These are phyloP conservation scores for Acanthurus lineatus DNA, from an alignment of 2,797 vertebrate genomes.

Conservation along the genomic window DNA sequence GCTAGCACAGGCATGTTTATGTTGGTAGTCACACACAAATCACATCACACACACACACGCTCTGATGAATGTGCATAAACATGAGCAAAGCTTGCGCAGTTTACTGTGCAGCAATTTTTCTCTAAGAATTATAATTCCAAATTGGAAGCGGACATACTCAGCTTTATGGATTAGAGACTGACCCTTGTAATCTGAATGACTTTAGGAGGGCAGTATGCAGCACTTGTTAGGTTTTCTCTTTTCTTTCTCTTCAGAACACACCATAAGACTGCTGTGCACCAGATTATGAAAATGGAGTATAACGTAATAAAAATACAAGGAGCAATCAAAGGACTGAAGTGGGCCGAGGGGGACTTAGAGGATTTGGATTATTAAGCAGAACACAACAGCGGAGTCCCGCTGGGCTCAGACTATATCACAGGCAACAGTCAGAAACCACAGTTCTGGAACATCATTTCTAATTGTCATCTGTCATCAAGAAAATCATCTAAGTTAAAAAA, in stretches of 20 bases:
- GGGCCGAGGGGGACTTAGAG: slow-evolving; percentile 80
- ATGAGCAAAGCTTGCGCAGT: slow-evolving; percentile 31
- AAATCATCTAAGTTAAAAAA: slow-evolving; percentile 54
- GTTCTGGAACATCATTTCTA: slow-evolving; percentile 77
- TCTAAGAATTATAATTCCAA: slow-evolving; percentile 54
- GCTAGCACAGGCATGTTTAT: slow-evolving; percentile 20
- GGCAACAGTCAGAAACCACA: slow-evolving; percentile 69
- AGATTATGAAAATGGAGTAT: slow-evolving; percentile 82
- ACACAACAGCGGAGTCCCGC: slow-evolving; percentile 80
- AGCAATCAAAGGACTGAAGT: slow-evolving; percentile 81
- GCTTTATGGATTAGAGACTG: slow-evolving; percentile 73
- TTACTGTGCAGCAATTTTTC: slow-evolving; percentile 24
- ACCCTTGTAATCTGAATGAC: slow-evolving; percentile 75
- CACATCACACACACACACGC: slow-evolving; percentile 12
- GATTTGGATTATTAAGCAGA: slow-evolving; percentile 86
- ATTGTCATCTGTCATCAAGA: slow-evolving; percentile 79
- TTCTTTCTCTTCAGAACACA: slow-evolving; percentile 53
- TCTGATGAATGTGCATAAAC: slow-evolving; percentile 32
- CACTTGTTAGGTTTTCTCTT: slow-evolving; percentile 53
- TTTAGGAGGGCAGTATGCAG: slow-evolving; percentile 49
- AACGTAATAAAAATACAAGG: slow-evolving; percentile 80
- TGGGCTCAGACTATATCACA: slow-evolving; percentile 68
- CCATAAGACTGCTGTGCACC: slow-evolving; percentile 52
- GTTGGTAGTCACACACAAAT: slow-evolving; percentile 16
- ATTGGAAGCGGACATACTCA: slow-evolving; percentile 47